These are phyloP conservation scores for Microctonus brassicae DNA, from an alignment of 2,888 invertebrate species.

Conservation along the genomic window DNA sequence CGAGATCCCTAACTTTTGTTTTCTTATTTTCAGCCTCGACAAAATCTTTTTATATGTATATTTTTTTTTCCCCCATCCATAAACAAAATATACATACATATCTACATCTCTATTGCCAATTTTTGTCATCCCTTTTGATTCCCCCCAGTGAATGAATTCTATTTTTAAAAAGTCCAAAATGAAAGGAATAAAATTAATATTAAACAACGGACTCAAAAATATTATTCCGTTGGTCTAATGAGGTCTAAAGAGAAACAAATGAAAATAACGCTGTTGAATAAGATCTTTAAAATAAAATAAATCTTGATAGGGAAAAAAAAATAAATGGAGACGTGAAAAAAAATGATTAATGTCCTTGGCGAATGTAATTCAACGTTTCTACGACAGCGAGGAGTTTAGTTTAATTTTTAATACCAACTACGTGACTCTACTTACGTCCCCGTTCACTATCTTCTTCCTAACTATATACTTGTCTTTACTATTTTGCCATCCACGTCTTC, in stretches of 20 bases:
- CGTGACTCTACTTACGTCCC: slow-evolving; percentile 4
- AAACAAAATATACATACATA: too few species aligned
- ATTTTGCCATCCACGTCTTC: neutral
- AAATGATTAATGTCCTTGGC: slow-evolving; percentile 26
- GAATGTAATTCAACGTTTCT: slow-evolving; percentile 29
- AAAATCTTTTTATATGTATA: slow-evolving; percentile 7
- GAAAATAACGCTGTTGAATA: neutral
- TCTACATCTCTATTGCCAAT: neutral
- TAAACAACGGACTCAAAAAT: too few species aligned
- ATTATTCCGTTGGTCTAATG: too few species aligned
- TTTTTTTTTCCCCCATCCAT: slow-evolving; percentile 22
- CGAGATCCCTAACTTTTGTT: slow-evolving; percentile 28
- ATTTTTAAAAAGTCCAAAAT: neutral
- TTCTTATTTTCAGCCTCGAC: slow-evolving; percentile 6
- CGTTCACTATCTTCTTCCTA: neutral
- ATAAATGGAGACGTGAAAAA: neutral
- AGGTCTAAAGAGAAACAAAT: slow-evolving; percentile 30
- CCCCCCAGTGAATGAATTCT: neutral
- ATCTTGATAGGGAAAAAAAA: neutral
- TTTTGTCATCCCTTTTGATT: neutral
- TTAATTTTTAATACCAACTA: slow-evolving; percentile 35
- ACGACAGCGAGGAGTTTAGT: slow-evolving; percentile 15
- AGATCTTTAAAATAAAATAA: neutral
- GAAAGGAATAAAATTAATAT: slow-evolving; percentile 2
- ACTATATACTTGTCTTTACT: neutral